These are phyloP conservation scores for Leptinotarsa haldemani DNA, from an alignment of 2,888 invertebrate genomes.

Conservation along the genomic window DNA sequence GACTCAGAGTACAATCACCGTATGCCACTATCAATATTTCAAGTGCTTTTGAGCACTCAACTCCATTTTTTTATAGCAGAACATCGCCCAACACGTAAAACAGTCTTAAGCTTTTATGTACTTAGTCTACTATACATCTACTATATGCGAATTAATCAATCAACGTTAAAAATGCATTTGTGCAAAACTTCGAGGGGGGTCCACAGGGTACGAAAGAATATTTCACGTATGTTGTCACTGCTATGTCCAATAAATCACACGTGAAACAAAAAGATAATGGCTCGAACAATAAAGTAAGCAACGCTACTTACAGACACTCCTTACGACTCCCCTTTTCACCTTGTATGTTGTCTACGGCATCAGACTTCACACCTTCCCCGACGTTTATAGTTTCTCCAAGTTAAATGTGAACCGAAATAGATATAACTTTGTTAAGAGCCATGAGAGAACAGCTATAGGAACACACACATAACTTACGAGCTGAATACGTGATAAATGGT, in stretches of 20 bases:
- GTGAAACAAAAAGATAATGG: conserved; percentile 15
- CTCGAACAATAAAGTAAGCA: conserved; percentile 5
- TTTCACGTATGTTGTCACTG: not conserved
- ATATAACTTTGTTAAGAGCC: not conserved
- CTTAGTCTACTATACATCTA: no score
- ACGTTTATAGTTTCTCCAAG: conserved; percentile 45
- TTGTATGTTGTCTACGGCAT: conserved; percentile 30
- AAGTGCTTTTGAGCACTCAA: no score
- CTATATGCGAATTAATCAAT: no score
- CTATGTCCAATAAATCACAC: conserved; percentile 1
- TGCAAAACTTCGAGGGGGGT: no score
- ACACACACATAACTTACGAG: not conserved
- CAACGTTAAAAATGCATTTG: no score
- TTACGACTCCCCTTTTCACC: not conserved
- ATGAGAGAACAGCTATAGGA: not conserved
- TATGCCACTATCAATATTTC: no score
- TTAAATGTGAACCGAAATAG: conserved; percentile 28
- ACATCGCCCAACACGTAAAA: no score
- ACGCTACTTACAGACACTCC: conserved; percentile 11
- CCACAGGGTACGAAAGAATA: not conserved
- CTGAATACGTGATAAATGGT: not conserved
- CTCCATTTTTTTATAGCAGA: no score
- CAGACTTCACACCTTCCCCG: conserved; percentile 46
- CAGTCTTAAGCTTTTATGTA: no score
- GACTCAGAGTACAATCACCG: no score